Evolutionary conservation across 2,113 vertebrate genomes (phyloP), one percentile per base, ranked within the genome.

Genomic region (Macrotus californicus): DNA sequence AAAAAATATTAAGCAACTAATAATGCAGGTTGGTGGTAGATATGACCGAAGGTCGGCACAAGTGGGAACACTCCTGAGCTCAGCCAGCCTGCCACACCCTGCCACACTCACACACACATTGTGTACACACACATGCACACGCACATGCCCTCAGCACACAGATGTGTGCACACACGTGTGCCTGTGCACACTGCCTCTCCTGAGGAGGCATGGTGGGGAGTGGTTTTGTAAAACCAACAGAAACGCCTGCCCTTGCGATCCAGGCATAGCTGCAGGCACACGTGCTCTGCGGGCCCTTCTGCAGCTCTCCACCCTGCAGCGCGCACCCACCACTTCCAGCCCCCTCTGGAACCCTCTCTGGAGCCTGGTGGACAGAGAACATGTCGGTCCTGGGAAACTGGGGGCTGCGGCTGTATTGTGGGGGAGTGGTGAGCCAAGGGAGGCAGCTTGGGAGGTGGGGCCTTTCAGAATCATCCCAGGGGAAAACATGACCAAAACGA

Each of bases 241-340:
- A 41, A n/a, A 29, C 0, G 15, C 46, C 3, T n/a, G 43, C 34
- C 61, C 26, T 14, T 5, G 2, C 5, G 61, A 13, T 31, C 61
- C 29, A 14, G 61, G 61, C 61, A 31, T 3, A 31, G 29, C 61
- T 13, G 59, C 64, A 52, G 34, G 34, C 24, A 56, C 11, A 8
- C 3, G 0, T 31, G 34, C 31, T 12, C 39, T 4, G 16, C 16
- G 10, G 14, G 21, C 52, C 31, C 1, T 7, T 29, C 56, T 11
- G 18, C 3, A 14, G 34, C 21, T 46, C 21, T 7, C 31, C 24
- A 22, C 22, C 13, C 34, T 6, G 4, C 50, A 18, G 12, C 0
- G 34, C 1, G n/a, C 1, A 18, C 48, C 24, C 15, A 0, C 39
- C 3, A 7, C 66, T 13, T n/a, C 36, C 3, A 13, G 22, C 2